A percentile compares a stretch with the other conserved stretches of the same genome.
Evolutionary conservation across 53 echinoderm and acorn worm species (phyloP).

Genomic region (Arbacia lixula): DNA sequence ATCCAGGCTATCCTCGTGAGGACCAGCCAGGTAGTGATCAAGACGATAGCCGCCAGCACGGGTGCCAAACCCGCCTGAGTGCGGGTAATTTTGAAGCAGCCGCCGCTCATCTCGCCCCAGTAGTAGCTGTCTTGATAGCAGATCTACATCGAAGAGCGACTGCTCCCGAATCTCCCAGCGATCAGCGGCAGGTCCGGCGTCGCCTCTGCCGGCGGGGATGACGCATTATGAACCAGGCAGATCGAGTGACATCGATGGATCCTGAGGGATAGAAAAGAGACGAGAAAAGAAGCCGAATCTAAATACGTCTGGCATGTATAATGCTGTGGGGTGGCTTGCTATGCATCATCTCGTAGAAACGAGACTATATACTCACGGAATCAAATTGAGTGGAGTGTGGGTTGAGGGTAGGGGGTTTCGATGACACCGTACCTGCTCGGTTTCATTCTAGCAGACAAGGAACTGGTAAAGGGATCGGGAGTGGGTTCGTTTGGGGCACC

Average conservation of each 20-base stretch:
- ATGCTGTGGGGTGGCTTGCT: no score
- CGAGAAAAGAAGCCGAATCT: constrained; percentile 5
- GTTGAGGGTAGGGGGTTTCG: no score
- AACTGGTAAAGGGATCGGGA: no score
- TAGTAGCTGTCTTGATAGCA: no score
- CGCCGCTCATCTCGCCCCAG: no score
- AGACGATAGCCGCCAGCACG: constrained; percentile 32
- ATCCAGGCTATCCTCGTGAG: constrained; percentile 36
- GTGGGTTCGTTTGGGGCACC: no score
- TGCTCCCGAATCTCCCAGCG: constrained; percentile 14
- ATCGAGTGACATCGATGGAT: not conserved
- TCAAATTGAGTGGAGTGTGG: no score
- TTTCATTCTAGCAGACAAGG: no score
- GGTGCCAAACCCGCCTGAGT: constrained; percentile 43
- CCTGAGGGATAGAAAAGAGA: constrained; percentile 29
- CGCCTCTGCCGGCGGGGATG: constrained; percentile 5
- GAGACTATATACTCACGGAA: no score
- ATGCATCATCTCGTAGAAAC: no score
- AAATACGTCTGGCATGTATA: not conserved
- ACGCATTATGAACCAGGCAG: not conserved
- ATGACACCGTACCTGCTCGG: no score
- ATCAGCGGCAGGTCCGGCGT: not conserved
- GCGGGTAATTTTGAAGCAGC: constrained; percentile 20
- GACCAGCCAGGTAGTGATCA: constrained; percentile 44
- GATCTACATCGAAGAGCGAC: no score